A percentile compares a stretch with the other conserved stretches of the same genome.
These are phyloP conservation scores for Stegastes partitus DNA, from an alignment of 2,113 vertebrate genomes.

Conservation along the genomic window DNA sequence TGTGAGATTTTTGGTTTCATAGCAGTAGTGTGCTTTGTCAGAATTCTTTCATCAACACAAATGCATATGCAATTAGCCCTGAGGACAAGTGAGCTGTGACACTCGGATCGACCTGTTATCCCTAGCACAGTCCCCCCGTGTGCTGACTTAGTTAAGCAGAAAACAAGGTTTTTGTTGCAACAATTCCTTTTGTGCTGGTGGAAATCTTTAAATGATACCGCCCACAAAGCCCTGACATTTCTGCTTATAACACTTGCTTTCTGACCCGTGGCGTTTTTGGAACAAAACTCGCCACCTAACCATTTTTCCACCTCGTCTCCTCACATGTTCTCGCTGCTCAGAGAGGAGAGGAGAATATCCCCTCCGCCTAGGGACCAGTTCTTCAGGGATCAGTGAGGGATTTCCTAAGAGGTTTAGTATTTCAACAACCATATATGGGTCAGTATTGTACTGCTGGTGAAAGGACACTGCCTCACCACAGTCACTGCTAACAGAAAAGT, in stretches of 20 bases:
- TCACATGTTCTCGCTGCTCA: conserved; percentile 34
- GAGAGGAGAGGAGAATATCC: conserved; percentile 42
- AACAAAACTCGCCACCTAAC: conserved; percentile 31
- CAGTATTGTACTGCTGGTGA: conserved; percentile 16
- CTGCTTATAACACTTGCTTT: conserved; percentile 17
- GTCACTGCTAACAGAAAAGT: conserved; percentile 19
- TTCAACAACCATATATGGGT: conserved; percentile 55
- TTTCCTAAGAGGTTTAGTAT: conserved; percentile 64
- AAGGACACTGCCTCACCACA: conserved; percentile 5
- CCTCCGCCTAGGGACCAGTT: conserved; percentile 20
- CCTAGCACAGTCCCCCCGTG: not conserved
- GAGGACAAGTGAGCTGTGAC: conserved; percentile 14
- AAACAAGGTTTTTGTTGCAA: conserved; percentile 40
- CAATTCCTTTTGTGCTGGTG: not conserved
- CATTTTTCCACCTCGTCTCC: conserved; percentile 55
- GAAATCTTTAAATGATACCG: conserved; percentile 3
- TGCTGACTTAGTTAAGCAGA: conserved; percentile 32
- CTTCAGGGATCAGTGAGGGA: conserved; percentile 64
- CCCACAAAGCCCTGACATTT: conserved; percentile 31
- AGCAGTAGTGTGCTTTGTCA: not conserved
- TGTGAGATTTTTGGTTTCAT: not conserved
- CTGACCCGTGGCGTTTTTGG: conserved; percentile 28
- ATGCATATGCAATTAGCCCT: conserved; percentile 5
- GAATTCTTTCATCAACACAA: conserved; percentile 12
- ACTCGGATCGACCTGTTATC: conserved; percentile 18